phyloP scores from a whole-genome alignment of 2,888 invertebrate species.

The Dromius quadrimaculatus region DNA sequence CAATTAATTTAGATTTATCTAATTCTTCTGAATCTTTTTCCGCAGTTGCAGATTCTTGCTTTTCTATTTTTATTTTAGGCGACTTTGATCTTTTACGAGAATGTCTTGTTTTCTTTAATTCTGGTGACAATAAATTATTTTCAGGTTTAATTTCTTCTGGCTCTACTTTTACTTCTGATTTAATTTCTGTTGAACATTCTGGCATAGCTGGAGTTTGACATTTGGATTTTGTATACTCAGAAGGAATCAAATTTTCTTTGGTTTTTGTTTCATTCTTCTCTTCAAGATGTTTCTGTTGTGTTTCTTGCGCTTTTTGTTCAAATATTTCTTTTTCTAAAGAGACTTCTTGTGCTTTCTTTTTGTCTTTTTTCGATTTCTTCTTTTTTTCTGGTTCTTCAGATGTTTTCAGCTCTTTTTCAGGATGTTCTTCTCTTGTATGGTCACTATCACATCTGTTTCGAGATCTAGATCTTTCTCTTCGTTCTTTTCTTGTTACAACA shows the following conservation, averaged over 20 bases:
- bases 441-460: slow-evolving; percentile 53
- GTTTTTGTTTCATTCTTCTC: slow-evolving; percentile 18
- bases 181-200: slow-evolving; percentile 45
- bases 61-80: slow-evolving; percentile 52
- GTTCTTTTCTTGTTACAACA: slow-evolving; percentile 57
- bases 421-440: slow-evolving; percentile 44
- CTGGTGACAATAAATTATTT: slow-evolving; percentile 7
- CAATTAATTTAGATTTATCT: background rate
- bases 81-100: slow-evolving; percentile 21
- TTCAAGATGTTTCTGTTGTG: slow-evolving; percentile 40
- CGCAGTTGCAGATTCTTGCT: slow-evolving; percentile 9
- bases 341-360: slow-evolving; percentile 50
- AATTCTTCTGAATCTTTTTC: background rate
- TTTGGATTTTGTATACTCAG: too few species aligned
- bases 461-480: slow-evolving; percentile 60
- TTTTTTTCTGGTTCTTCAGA: slow-evolving; percentile 36
- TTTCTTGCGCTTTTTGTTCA: slow-evolving; percentile 21
- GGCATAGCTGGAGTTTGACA: background rate
- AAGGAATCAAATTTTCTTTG: background rate
- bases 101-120: slow-evolving; percentile 31
- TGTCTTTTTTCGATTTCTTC: slow-evolving; percentile 55
- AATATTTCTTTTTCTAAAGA: slow-evolving; percentile 1
- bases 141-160: slow-evolving; percentile 40
- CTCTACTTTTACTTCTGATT: slow-evolving; percentile 50
- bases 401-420: slow-evolving; percentile 28